phyloP scores from a whole-genome alignment of 2,113 vertebrate genomes.

The Scalopus aquaticus region DNA sequence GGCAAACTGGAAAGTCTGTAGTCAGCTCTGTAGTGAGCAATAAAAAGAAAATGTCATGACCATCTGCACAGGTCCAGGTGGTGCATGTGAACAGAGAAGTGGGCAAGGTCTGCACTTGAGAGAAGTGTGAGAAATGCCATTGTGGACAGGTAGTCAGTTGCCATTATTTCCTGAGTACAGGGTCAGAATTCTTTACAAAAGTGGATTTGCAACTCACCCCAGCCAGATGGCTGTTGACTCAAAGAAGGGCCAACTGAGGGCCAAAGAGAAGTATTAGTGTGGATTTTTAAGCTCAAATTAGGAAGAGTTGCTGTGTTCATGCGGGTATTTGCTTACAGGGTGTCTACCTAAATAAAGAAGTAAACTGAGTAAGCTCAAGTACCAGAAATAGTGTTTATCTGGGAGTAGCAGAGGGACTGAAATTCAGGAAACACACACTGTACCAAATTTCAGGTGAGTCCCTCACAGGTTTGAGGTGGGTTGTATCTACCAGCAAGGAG shows the following conservation, averaged over 20 bases:
- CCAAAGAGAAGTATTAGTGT: background rate
- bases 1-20: background rate
- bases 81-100: background rate
- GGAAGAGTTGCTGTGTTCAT: background rate
- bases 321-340: background rate
- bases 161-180: background rate
- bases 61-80: background rate
- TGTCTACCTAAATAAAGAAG: background rate
- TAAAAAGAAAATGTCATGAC: background rate
- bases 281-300: background rate
- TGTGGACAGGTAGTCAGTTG: background rate
- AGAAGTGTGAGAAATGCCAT: background rate
- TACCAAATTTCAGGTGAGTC: background rate
- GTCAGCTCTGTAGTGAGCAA: background rate
- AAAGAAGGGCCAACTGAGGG: rapidly evolving
- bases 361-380: background rate
- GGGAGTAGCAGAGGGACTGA: background rate
- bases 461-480: background rate
- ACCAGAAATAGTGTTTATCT: background rate
- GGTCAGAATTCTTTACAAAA: background rate
- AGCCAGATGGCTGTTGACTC: too few species aligned
- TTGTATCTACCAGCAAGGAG: background rate
- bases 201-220: background rate
- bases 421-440: background rate
- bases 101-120: background rate